Conservation (phyloP, 2,797 vertebrate genomes). For the Lerista edwardsae region DNA sequence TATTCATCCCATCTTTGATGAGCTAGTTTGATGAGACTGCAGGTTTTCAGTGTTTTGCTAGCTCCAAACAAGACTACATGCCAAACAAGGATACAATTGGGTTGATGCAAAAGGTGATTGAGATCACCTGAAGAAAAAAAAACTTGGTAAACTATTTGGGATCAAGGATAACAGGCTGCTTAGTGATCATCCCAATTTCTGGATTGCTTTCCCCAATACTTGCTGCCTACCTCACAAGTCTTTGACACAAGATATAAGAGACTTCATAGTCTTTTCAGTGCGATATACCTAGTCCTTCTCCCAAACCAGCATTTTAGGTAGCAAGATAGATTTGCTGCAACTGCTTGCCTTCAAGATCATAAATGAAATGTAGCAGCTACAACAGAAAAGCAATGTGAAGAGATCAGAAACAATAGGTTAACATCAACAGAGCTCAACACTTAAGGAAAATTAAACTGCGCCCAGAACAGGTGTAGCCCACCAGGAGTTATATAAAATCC, state of each 20-base stretch:
- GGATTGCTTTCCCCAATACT: background rate
- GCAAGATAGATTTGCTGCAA: background rate
- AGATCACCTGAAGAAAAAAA: background rate
- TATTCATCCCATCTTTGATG: too few relatives aligned
- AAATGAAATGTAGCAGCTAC: background rate
- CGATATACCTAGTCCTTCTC: background rate
- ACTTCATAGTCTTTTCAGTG: background rate
- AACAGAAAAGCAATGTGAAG: background rate
- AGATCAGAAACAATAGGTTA: background rate
- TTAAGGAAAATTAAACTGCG: background rate
- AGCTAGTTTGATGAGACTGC: background rate
- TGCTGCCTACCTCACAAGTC: background rate
- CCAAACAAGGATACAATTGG: background rate
- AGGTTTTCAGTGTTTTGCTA: background rate
- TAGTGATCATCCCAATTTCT: background rate
- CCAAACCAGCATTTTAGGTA: background rate
- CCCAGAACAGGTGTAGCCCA: constrained; percentile 28
- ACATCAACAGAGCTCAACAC: background rate
- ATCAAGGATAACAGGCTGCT: background rate
- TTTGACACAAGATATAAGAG: background rate
- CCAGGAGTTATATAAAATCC: constrained; percentile 66
- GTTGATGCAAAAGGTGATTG: background rate
- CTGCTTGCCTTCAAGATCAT: background rate
- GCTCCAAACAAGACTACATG: background rate
- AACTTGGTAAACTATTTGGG: background rate